phyloP scores from a whole-genome alignment of 1,140 invertebrate genomes.

The Ceratitis capitata region DNA sequence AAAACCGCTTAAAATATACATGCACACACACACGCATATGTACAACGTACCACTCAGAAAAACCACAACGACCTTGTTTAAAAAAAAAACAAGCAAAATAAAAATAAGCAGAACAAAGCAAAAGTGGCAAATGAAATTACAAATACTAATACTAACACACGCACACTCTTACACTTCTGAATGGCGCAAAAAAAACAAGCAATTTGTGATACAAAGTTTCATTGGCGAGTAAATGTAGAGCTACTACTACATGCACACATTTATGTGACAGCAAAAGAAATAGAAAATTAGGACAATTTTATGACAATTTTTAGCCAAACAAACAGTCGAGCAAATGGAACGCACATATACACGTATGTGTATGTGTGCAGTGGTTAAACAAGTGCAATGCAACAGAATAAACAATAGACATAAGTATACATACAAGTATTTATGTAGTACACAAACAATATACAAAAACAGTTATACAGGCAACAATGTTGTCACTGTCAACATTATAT shows the following conservation, averaged over 20 bases:
- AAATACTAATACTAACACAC: background rate
- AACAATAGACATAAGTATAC: background rate
- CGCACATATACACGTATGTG: background rate
- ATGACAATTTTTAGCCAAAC: background rate
- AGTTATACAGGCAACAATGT: background rate
- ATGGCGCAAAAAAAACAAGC: background rate
- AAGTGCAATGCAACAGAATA: background rate
- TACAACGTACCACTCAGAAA: background rate
- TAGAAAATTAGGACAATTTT: background rate
- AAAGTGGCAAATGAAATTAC: background rate
- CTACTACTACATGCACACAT: background rate
- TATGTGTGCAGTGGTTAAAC: background rate
- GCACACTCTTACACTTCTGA: background rate
- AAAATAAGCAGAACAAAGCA: background rate
- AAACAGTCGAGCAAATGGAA: background rate
- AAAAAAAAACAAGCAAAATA: background rate
- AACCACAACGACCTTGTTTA: conserved; percentile 2
- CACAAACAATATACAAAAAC: background rate
- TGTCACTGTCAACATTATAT: background rate
- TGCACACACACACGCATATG: background rate
- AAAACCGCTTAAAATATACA: background rate
- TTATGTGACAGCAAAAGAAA: background rate
- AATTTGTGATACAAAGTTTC: background rate
- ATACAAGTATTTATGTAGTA: background rate
- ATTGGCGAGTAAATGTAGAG: background rate